Conservation (phyloP, 1,140 invertebrate species). For the Alviniconcha marisindica region DNA sequence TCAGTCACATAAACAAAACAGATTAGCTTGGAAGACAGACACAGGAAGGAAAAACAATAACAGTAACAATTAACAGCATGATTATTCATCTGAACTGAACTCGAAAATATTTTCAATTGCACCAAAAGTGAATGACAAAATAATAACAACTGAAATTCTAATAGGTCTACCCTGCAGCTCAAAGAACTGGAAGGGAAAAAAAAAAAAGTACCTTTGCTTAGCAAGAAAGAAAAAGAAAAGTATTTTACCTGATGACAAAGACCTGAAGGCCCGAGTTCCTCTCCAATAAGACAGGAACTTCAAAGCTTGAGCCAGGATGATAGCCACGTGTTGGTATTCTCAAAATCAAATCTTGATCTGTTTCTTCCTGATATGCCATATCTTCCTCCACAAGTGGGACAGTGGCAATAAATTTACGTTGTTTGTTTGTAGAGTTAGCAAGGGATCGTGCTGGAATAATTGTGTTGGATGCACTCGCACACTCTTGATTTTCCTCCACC, state of each 20-base stretch:
- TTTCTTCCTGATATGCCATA: constrained; percentile 49
- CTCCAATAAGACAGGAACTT: constrained; percentile 64
- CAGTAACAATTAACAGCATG: too few species aligned
- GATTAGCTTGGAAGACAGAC: too few species aligned
- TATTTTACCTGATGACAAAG: constrained; percentile 90
- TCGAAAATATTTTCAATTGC: too few species aligned
- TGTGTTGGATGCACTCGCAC: constrained; percentile 64
- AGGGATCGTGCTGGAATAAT: constrained; percentile 56
- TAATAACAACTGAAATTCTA: too few species aligned
- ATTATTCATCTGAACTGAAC: too few species aligned
- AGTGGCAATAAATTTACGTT: constrained; percentile 56
- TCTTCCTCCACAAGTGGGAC: constrained; percentile 46
- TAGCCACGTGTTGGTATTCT: constrained; percentile 55
- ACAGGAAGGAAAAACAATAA: too few species aligned
- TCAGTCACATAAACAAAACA: too few species aligned
- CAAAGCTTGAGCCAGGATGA: constrained; percentile 55
- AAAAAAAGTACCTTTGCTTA: too few species aligned
- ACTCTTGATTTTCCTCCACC: constrained; percentile 63
- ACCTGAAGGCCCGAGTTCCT: constrained; percentile 77
- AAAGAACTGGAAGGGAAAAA: too few species aligned
- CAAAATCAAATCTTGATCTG: constrained; percentile 61
- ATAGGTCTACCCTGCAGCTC: too few species aligned
- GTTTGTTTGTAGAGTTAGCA: constrained; percentile 44
- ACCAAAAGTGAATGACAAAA: too few species aligned
- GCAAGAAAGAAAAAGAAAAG: too few species aligned